Evolutionary conservation across 2,888 invertebrate genomes (phyloP), one percentile per base, ranked within the genome.

Genomic region (Ophion ellenae): DNA sequence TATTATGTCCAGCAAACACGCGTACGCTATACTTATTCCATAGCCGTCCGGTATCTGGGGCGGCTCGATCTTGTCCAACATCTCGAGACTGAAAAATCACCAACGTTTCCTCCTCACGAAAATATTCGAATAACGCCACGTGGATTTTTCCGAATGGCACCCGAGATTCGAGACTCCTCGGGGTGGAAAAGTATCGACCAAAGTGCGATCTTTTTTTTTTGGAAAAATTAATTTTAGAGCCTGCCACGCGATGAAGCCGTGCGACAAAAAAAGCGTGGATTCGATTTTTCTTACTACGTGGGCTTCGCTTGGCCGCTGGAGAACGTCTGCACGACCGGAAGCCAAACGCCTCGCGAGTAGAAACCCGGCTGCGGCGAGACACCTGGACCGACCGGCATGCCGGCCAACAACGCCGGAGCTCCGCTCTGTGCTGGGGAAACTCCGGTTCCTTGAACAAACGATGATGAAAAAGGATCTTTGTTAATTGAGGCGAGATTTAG

Each of bases 41-140:
- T 99, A 99, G 0, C 99, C 99, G 88, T 99, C 99, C n/a, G 98
- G 98, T 88, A 99, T 97, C 14, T 96, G 94, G 0, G 99, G 99
- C 9, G 99, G 98, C 91, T 99, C 99, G 24, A 97, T 96, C 93
- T 99, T 98, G 92, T 99, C 99, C 90, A 99, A 94, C 97, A 99
- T 97, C 94, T 99, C 99, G 93, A 99, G 95, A 92, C 99, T 98
- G 93, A 81, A 94, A 93, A 74, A 69, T 24, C 59, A 69, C 32
- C 59, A 84, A 66, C 20, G 20, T 24, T 14, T 61, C 20, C 5
- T 36, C 36, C 4, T 73, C 11, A 20, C 53, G 4, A n/a, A 10
- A 57, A 9, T 11, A n/a, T n/a, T 57, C 2, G 45, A 20, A 2
- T 14, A 28, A 7, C 6, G 11, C 2, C 20, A 5, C 40, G 40